A percentile compares a stretch with the other conserved stretches of the same genome.
phyloP scores from a whole-genome alignment of 2,888 invertebrate genomes.

The Incurvaria masculella region DNA sequence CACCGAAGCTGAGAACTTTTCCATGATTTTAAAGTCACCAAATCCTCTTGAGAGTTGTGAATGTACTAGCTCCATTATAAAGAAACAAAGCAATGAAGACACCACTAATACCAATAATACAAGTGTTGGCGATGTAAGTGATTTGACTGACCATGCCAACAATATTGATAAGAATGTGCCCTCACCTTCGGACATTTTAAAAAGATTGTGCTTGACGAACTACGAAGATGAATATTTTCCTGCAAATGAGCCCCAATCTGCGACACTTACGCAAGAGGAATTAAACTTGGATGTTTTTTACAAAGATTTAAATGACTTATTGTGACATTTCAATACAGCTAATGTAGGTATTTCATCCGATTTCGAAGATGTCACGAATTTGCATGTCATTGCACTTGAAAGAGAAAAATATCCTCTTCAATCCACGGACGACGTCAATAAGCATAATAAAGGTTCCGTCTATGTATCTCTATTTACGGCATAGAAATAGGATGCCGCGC shows the following conservation, averaged over 20 bases:
- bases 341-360: not conserved
- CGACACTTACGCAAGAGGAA: constrained; percentile 14
- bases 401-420: no score
- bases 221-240: constrained; percentile 36
- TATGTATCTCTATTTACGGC: no score
- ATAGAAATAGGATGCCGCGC: no score
- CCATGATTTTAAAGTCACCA: constrained; percentile 30
- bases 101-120: constrained; percentile 15
- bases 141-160: constrained; percentile 31
- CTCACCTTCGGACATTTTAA: constrained; percentile 64
- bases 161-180: constrained; percentile 51
- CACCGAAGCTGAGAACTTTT: constrained; percentile 45
- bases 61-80: constrained; percentile 7
- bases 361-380: no score
- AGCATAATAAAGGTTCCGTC: no score
- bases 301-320: constrained; percentile 25
- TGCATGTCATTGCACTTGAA: no score
- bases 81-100: constrained; percentile 20
- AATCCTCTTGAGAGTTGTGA: constrained; percentile 30
- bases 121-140: constrained; percentile 34
- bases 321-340: constrained; percentile 16
- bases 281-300: constrained; percentile 21
- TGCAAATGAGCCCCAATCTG: constrained; percentile 7
- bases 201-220: constrained; percentile 56
- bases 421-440: no score